Conservation (phyloP, 2,888 invertebrate species). For the Thecocarcelia acutangulata region DNA sequence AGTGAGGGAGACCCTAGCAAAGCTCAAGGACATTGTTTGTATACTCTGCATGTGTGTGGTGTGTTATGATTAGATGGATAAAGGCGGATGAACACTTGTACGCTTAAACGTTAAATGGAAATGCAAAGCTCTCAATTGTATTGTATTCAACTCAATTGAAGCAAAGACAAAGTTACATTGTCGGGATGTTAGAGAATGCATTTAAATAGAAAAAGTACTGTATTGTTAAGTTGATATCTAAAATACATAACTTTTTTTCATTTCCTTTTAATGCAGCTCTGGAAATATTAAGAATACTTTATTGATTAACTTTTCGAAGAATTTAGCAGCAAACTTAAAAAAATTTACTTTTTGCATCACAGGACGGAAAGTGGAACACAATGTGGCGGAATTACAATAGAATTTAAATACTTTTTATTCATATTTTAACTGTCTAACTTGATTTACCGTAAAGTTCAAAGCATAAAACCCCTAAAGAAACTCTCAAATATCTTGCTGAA, state of each 20-base stretch:
- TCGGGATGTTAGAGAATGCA: constrained; percentile 51
- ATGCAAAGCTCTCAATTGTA: constrained; percentile 46
- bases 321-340: neutral
- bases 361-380: neutral
- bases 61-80: constrained; percentile 58
- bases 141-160: constrained; percentile 49
- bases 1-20: neutral
- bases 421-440: no score
- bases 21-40: constrained; percentile 63
- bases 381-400: neutral
- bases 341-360: neutral
- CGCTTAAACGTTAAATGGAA: constrained; percentile 29
- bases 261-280: neutral
- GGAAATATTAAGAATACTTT: constrained; percentile 2
- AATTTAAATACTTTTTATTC: neutral
- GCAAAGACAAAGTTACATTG: constrained; percentile 51
- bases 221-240: constrained; percentile 29
- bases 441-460: no score
- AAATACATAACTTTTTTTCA: constrained; percentile 7
- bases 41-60: constrained; percentile 44
- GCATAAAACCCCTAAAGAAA: no score
- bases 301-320: neutral
- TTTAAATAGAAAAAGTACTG: constrained; percentile 39
- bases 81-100: constrained; percentile 17
- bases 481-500: no score